These are phyloP conservation scores for Bufotes viridis DNA, from an alignment of 2,797 vertebrate genomes.

Conservation along the genomic window DNA sequence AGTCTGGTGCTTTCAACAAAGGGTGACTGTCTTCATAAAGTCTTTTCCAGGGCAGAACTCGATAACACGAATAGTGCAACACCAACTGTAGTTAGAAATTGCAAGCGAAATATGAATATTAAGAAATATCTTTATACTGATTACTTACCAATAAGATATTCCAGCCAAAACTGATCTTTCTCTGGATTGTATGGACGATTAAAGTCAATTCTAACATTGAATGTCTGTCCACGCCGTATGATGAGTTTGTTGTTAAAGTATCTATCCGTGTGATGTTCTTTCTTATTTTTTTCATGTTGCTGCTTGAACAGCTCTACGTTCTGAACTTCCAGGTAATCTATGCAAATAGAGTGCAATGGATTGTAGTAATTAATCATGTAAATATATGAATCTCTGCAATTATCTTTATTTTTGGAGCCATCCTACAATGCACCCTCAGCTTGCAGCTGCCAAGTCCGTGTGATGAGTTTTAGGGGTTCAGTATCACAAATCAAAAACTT, in stretches of 20 bases:
- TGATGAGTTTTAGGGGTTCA: too few species aligned
- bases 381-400: too few species aligned
- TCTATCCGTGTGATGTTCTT: constrained; percentile 80
- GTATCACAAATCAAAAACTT: too few species aligned
- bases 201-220: constrained; percentile 84
- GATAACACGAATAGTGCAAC: not conserved
- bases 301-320: constrained; percentile 79
- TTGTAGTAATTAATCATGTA: too few species aligned
- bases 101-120: not conserved
- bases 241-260: constrained; percentile 80
- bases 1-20: not conserved
- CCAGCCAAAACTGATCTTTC: constrained; percentile 84
- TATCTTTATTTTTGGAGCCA: too few species aligned
- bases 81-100: not conserved
- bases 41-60: not conserved
- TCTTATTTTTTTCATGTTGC: constrained; percentile 79
- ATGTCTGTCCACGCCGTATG: constrained; percentile 89
- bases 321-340: constrained; percentile 84
- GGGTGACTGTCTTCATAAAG: too few species aligned
- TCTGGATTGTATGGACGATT: constrained; percentile 80
- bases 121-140: not conserved
- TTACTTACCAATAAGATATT: constrained; percentile 90
- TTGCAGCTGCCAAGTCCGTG: too few species aligned
- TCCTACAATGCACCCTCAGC: too few species aligned
- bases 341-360: constrained; percentile 1